These are phyloP conservation scores for Pachymerium ferrugineum DNA, from an alignment of 2,888 invertebrate species.

Conservation along the genomic window DNA sequence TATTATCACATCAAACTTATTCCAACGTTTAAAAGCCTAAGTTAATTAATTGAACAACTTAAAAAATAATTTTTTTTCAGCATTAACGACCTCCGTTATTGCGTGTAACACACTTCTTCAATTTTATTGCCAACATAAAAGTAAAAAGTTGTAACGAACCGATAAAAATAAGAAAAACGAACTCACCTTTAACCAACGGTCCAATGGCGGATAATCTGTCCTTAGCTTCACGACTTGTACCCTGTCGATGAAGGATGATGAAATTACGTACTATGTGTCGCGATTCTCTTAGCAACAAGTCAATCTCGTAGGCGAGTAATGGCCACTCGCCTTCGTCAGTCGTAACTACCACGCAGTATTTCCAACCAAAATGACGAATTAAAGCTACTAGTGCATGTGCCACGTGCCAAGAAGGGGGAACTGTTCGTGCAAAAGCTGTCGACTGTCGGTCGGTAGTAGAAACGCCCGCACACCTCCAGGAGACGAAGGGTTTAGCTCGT, in stretches of 20 bases:
- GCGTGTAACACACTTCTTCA: not conserved
- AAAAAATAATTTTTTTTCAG: not conserved
- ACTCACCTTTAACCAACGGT: slow-evolving; percentile 37
- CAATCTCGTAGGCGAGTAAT: slow-evolving; percentile 34
- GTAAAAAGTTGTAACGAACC: not conserved
- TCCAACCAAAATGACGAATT: slow-evolving; percentile 37
- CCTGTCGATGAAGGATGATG: slow-evolving; percentile 34
- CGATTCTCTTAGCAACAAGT: slow-evolving; percentile 35
- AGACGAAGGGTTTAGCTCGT: slow-evolving; percentile 34
- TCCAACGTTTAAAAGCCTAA: too few relatives aligned
- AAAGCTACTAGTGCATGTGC: slow-evolving; percentile 35
- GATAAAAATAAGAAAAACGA: not conserved
- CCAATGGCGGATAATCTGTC: slow-evolving; percentile 34
- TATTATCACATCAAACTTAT: too few relatives aligned
- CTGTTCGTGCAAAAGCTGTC: slow-evolving; percentile 34
- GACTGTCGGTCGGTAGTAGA: slow-evolving; percentile 28
- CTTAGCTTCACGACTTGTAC: slow-evolving; percentile 30
- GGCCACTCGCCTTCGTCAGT: slow-evolving; percentile 35
- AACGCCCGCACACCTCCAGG: slow-evolving; percentile 35
- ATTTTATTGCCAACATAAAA: not conserved
- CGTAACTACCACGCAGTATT: slow-evolving; percentile 35
- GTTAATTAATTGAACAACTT: too few relatives aligned
- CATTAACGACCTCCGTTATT: not conserved
- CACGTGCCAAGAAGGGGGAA: slow-evolving; percentile 34
- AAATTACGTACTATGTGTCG: slow-evolving; percentile 35